Evolutionary conservation across 23 tunicate species (phyloP), one percentile per base, ranked within the genome.

Genomic region (Trididemnum clinides): DNA sequence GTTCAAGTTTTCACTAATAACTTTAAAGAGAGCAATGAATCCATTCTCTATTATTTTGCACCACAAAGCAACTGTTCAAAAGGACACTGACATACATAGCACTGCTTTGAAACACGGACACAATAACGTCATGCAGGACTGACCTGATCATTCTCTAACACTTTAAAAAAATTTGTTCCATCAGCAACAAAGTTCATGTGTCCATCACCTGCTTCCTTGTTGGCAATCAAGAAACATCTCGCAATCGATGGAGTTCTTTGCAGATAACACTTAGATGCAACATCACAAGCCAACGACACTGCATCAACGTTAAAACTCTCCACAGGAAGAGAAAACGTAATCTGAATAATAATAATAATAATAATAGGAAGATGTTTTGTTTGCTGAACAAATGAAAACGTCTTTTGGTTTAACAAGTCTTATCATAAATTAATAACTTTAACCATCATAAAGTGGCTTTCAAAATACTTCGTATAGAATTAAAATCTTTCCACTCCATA

Each of bases 91-190:
- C n/a, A n/a, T n/a, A n/a, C n/a, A n/a, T n/a, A n/a, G n/a, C n/a
- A n/a, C n/a, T n/a, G n/a, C n/a, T n/a, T n/a, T n/a, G n/a, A n/a
- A n/a, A n/a, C n/a, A n/a, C n/a, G n/a, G n/a, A n/a, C n/a, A n/a
- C n/a, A n/a, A n/a, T n/a, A n/a, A n/a, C n/a, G 15, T 7, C 10
- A 44, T 7, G 54, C 66, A 70, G 25, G 0, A 87, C 97, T 79
- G 26, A 92, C 97, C 26, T 91, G 77, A 44, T 82, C 80, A 72
- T 96, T 77, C 71, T 91, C 92, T 44, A 91, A 96, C 33, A 96
- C 37, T 73, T 87, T 92, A 34, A 36, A 69, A 62, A 96, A 96
- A 66, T 96, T 96, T 39, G 84, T 83, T 34, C 99, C 99, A 34
- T 96, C 99, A 2, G 89, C 72, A 1, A 83, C 81, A 20, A 96